Percentiles rank a stretch among this genome's conserved stretches.
Evolutionary conservation across 2,113 vertebrate species (phyloP).

Genomic region (Upupa epops): DNA sequence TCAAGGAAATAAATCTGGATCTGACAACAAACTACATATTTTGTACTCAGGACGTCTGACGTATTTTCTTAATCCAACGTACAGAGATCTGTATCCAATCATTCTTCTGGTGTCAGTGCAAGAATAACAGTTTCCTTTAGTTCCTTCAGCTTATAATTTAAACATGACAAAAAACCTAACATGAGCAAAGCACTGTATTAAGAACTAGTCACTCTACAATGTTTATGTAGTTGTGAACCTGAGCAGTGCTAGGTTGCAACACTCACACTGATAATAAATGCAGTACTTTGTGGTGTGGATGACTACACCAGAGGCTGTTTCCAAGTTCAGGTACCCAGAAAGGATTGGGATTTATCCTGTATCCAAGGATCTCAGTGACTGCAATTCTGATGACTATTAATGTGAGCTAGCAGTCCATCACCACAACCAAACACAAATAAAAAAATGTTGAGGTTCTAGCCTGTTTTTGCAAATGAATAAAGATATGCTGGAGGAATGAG

Average conservation of each 20-base stretch:
- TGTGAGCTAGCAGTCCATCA: too few species aligned
- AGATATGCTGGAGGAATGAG: background rate
- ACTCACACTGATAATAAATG: background rate
- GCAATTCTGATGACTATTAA: background rate
- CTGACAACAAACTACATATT: conserved; percentile 13
- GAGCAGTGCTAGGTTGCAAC: background rate
- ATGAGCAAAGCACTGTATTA: fast-evolving
- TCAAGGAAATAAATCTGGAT: conserved; percentile 39
- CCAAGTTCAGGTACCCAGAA: background rate
- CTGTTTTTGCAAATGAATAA: background rate
- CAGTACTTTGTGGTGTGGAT: background rate
- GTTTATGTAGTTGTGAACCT: background rate
- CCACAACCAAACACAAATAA: background rate
- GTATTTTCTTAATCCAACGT: conserved; percentile 9
- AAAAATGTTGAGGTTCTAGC: background rate
- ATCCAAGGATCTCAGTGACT: background rate
- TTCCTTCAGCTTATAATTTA: background rate
- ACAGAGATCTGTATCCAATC: background rate
- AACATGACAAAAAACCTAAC: background rate
- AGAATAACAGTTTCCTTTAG: background rate
- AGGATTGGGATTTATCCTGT: background rate
- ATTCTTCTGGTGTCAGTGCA: background rate
- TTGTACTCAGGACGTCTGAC: background rate
- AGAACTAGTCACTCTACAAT: fast-evolving
- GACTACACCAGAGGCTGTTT: background rate